Percentiles rank a stretch among this genome's conserved stretches.
phyloP scores from a whole-genome alignment of 2,888 invertebrate species.

The Tenthredo amoena region DNA sequence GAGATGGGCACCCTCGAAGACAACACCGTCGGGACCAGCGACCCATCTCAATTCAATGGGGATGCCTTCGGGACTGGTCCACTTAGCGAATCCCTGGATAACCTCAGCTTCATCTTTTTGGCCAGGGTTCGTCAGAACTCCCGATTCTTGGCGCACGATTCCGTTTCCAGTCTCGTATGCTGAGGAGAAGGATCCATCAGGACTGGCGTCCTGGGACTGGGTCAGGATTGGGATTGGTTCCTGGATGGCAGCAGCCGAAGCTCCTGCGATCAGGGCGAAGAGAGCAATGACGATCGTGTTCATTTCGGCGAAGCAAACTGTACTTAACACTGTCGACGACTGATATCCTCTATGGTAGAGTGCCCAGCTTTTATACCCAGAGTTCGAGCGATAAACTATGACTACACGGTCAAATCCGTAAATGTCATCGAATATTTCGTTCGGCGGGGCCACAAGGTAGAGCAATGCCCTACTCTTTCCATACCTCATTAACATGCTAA shows the following conservation, averaged over 20 bases:
- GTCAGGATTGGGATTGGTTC: conserved; percentile 63
- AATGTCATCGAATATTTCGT: conserved; percentile 49
- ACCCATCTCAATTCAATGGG: conserved; percentile 58
- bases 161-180: conserved; percentile 69
- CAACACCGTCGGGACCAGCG: conserved; percentile 60
- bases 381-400: neutral
- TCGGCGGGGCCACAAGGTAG: neutral
- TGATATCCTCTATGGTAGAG: conserved; percentile 19
- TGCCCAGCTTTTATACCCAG: conserved; percentile 35
- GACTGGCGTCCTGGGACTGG: conserved; percentile 67
- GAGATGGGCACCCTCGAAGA: conserved; percentile 58
- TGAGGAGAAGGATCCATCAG: conserved; percentile 68
- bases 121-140: conserved; percentile 49
- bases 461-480: conserved; percentile 37
- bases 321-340: conserved; percentile 27
- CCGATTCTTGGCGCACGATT: conserved; percentile 56
- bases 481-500: conserved; percentile 5
- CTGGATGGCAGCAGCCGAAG: conserved; percentile 51
- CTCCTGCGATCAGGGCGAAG: conserved; percentile 52
- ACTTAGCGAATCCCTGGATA: conserved; percentile 57
- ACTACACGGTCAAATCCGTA: conserved; percentile 15
- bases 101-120: conserved; percentile 57
- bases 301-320: conserved; percentile 15
- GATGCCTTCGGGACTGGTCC: conserved; percentile 60
- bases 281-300: conserved; percentile 35